Percentiles rank a stretch among this genome's conserved stretches.
phyloP scores from a whole-genome alignment of 2,113 vertebrate species.

The Galeopterus variegatus region DNA sequence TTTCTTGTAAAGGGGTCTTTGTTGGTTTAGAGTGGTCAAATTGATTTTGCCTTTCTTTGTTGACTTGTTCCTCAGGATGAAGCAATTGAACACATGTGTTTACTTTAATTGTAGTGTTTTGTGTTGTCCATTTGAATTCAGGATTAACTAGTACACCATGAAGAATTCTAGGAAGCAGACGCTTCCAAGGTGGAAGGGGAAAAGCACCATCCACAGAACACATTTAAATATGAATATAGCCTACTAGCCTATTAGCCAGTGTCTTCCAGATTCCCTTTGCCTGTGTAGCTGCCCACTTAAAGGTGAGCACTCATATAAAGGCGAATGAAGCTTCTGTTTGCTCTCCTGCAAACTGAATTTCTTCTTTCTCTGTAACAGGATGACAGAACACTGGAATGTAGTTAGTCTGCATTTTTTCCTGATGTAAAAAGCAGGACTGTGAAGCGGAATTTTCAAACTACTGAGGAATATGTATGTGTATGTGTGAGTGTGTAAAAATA shows the following conservation, averaged over 20 bases:
- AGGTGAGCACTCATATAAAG: not conserved
- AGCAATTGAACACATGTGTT: not conserved
- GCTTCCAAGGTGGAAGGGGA: not conserved
- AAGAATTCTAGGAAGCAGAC: not conserved
- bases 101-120: not conserved
- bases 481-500: not conserved
- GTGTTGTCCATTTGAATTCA: not conserved
- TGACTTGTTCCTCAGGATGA: not conserved
- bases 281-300: not conserved
- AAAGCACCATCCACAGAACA: not conserved
- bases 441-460: conserved; percentile 22
- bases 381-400: not conserved
- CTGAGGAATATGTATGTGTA: not conserved
- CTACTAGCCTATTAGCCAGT: not conserved
- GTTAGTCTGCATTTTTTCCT: not conserved
- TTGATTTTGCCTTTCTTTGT: not conserved
- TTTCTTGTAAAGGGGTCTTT: not conserved
- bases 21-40: not conserved
- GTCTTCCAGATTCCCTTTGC: not conserved
- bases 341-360: not conserved
- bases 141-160: not conserved
- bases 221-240: not conserved
- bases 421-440: not conserved
- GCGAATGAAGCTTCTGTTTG: not conserved
- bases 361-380: conserved; percentile 22